Conservation (phyloP, 2,797 vertebrate genomes). For the Rhinogobio ventralis region DNA sequence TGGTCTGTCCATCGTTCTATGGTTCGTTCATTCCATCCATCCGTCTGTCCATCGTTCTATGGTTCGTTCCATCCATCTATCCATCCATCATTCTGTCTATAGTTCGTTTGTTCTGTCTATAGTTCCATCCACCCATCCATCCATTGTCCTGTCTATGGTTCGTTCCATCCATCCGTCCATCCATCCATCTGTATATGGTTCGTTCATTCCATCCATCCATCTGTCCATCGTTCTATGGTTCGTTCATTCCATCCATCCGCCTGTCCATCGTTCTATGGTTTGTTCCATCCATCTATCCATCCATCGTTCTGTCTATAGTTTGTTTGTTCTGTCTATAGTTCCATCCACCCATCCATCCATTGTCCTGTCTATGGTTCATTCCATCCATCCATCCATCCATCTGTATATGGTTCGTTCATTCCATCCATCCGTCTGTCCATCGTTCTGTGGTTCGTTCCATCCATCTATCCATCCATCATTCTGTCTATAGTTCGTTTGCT, state of each 20-base stretch:
- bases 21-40: no score
- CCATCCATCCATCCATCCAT: not conserved
- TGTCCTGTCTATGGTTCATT: no score
- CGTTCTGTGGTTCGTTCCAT: not conserved
- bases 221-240: not conserved
- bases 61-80: not conserved
- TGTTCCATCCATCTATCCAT: not conserved
- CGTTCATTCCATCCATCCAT: not conserved
- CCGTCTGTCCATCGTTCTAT: not conserved
- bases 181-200: not conserved
- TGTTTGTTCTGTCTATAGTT: no score
- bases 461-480: not conserved
- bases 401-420: accelerated
- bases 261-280: not conserved
- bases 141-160: not conserved
- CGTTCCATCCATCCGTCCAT: not conserved
- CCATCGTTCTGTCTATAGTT: no score
- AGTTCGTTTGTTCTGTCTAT: not conserved
- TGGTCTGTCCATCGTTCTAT: not conserved
- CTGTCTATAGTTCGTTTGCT: no score
- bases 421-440: not conserved
- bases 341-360: not conserved
- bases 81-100: not conserved
- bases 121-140: not conserved
- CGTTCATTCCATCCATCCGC: not conserved